Percentiles rank a stretch among this genome's conserved stretches.
These are phyloP conservation scores for Rhynchotus rufescens DNA, from an alignment of 2,797 vertebrate genomes.

Conservation along the genomic window DNA sequence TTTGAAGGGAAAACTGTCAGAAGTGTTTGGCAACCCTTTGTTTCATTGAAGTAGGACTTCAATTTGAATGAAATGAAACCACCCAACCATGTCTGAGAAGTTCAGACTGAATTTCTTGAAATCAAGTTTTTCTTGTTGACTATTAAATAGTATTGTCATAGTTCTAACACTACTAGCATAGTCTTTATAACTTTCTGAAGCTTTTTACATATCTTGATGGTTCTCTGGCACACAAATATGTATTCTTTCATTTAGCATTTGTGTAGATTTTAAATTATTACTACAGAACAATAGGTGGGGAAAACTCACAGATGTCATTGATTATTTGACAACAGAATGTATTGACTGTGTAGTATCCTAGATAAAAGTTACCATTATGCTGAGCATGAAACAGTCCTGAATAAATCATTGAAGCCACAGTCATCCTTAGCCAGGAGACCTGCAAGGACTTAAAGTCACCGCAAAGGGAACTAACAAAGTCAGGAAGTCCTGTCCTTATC, in stretches of 20 bases:
- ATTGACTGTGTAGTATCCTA: not conserved
- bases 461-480: not conserved
- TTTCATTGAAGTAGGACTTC: not conserved
- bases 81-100: not conserved
- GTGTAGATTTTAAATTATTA: not conserved
- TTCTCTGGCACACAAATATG: not conserved
- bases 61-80: not conserved
- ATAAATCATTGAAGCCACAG: not conserved
- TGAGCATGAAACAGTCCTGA: not conserved
- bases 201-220: not conserved
- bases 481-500: not conserved
- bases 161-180: not conserved
- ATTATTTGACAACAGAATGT: not conserved
- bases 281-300: not conserved
- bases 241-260: not conserved
- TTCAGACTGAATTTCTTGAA: not conserved
- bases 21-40: not conserved
- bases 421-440: not conserved
- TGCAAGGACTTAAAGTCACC: not conserved
- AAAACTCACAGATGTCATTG: not conserved
- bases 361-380: not conserved
- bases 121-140: not conserved
- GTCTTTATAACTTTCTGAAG: not conserved
- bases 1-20: not conserved
- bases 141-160: not conserved